Base-by-base conservation (phyloP, 1,140 invertebrate genomes). In the Battus philenor region DNA sequence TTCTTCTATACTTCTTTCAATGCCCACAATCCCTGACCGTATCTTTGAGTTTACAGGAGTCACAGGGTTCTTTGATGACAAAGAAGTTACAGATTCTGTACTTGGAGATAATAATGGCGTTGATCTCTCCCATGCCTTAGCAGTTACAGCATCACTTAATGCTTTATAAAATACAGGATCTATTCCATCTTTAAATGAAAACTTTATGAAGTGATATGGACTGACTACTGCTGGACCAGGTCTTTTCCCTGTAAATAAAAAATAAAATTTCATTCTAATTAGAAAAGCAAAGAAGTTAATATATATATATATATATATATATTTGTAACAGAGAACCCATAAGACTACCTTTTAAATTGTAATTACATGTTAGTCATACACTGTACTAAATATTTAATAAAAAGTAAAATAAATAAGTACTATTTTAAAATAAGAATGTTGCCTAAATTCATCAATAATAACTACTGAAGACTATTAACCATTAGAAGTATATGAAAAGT, bases 21-120 rank as follows among this genome's bases (percentile, higher is more conserved):
- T 99, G 6, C 97, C 97, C 41, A 96, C 93, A 67, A 99, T 99
- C 32, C 98, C 98, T 33, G 92, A 92, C 31, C 94, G 80, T 17
- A 93, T 89, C 83, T 93, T 93, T 45, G 92, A 91, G 29, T 68
- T 78, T n/a, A 86, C 66, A 5, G 85, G 49, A 69, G 30, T 50
- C 8, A 57, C 58, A 46, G 70, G 47, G 34, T 71, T 59, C 55
- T 64, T 72, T 18, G 62, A 41, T 59, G 15, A 54, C 41, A 18
- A 56, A 65, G 12, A 59, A 11, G 47, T 16, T 27, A 48, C 39
- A 26, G 30, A 34, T 8, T 46, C 12, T 46, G 65, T 34, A 39
- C 43, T 49, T 44, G 71, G 49, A 27, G 84, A 57, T 18, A 59
- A 36, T 52, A 60, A 11, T 47, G 69, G 53, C 22, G 58, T 44